Base-by-base conservation (phyloP, 2,888 invertebrate species). In the Himalopsyche anomala region DNA sequence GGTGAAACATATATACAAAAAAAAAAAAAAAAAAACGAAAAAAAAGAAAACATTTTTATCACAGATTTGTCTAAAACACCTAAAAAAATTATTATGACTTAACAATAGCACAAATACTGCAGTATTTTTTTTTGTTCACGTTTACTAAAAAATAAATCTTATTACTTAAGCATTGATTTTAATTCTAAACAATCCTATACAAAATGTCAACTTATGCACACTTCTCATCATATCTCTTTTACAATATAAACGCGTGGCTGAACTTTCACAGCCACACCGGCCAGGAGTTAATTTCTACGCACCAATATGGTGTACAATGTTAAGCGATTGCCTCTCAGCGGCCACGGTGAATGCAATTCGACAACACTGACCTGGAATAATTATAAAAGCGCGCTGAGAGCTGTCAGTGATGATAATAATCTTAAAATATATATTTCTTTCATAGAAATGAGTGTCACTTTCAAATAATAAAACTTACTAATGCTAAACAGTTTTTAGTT, bases 221-320 rank as follows among this genome's bases (percentile, higher is more conserved):
- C 42, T 80, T 81, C 84, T 82, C 86, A 82, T 84, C 84, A 81
- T 15, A 42, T 86, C 84, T 82, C 82, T 84, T 55, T 80, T 56
- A 83, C 56, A 40, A 56, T 42, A 45, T 56, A 62, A 83, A 74
- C 55, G 38, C 42, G 36, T 42, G 36, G n/a, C 80, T 83, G 81
- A 69, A 45, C 54, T 15, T 85, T 87, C 83, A 87, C 87, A 85
- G 87, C 83, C 85, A 85, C 84, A 86, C 86, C 83, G 85, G 69
- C 80, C 82, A 84, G 82, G 84, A 87, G 62, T 85, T 86, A 88
- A 79, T 87, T 85, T 85, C 88, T 88, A 89, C 89, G 90, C 91
- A 91, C 91, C 91, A 91, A 91, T 91, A 91, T 91, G 91, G 91
- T 91, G 91, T 90, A 91, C 90, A 87, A 88, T 87, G 86, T 85